These are phyloP conservation scores for Cotesia typhae DNA, from an alignment of 1,140 invertebrate species.

Conservation along the genomic window DNA sequence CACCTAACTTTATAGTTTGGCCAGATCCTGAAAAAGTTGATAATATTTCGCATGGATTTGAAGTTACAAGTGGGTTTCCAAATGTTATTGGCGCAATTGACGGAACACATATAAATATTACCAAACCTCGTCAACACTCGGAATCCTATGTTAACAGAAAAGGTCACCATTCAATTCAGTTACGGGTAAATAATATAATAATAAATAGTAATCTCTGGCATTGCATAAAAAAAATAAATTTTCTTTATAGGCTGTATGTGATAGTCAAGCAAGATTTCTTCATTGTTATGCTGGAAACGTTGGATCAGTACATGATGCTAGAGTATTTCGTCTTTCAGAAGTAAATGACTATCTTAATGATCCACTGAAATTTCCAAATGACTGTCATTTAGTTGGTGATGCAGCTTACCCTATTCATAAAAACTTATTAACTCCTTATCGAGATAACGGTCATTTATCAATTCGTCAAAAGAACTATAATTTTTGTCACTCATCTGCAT, in stretches of 20 bases:
- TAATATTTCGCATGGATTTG: neutral
- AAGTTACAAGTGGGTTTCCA: slow-evolving; percentile 29
- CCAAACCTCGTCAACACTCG: slow-evolving; percentile 31
- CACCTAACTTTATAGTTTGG: no score
- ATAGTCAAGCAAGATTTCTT: slow-evolving; percentile 22
- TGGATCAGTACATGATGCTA: slow-evolving; percentile 28
- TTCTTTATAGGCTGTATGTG: neutral
- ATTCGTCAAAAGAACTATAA: neutral
- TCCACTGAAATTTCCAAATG: neutral
- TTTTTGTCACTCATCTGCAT: neutral
- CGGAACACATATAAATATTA: slow-evolving; percentile 39
- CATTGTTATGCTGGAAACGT: slow-evolving; percentile 26
- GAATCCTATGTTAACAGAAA: slow-evolving; percentile 17
- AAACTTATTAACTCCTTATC: neutral
- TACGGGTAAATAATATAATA: no score
- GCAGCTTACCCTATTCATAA: neutral
- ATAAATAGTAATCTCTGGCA: no score
- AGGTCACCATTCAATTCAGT: neutral
- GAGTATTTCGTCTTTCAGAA: slow-evolving; percentile 14
- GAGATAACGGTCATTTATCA: neutral
- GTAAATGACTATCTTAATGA: neutral
- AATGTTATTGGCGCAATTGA: slow-evolving; percentile 40
- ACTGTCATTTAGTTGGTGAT: neutral
- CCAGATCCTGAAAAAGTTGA: no score
- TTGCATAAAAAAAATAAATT: no score